phyloP scores from a whole-genome alignment of 2,797 vertebrate species.

The Phoebastria nigripes region DNA sequence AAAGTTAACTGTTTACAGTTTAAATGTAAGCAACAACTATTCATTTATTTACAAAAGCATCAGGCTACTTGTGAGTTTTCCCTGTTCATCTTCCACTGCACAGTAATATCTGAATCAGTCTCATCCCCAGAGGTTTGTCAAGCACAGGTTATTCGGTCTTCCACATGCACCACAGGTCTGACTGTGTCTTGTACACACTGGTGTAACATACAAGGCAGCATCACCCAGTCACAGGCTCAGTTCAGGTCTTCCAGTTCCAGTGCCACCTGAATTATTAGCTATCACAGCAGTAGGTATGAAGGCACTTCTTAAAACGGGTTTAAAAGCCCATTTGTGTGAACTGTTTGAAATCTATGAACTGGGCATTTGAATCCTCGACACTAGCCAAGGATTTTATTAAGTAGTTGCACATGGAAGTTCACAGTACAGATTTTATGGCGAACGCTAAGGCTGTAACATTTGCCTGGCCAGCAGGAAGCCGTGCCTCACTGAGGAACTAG shows the following conservation, averaged over 20 bases:
- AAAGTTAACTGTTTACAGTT: neutral
- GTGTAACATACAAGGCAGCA: neutral
- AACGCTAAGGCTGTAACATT: neutral
- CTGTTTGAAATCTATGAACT: neutral
- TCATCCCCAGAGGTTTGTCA: neutral
- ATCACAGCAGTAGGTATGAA: neutral
- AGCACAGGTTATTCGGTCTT: neutral
- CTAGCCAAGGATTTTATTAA: neutral
- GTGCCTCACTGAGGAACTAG: neutral
- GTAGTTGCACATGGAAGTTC: neutral
- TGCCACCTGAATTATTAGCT: neutral
- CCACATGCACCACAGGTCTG: neutral
- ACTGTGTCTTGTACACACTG: fast-evolving
- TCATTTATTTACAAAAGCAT: neutral
- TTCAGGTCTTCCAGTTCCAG: neutral
- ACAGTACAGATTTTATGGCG: constrained; percentile 27
- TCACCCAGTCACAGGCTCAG: neutral
- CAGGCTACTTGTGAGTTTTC: neutral
- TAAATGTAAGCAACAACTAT: neutral
- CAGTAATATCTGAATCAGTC: neutral
- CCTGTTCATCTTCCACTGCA: neutral
- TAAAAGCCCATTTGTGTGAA: neutral
- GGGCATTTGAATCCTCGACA: neutral
- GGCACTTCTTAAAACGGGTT: constrained; percentile 13
- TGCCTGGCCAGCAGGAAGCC: neutral